Conservation (phyloP, 2,888 invertebrate genomes). For the Ectropis crepuscularia region DNA sequence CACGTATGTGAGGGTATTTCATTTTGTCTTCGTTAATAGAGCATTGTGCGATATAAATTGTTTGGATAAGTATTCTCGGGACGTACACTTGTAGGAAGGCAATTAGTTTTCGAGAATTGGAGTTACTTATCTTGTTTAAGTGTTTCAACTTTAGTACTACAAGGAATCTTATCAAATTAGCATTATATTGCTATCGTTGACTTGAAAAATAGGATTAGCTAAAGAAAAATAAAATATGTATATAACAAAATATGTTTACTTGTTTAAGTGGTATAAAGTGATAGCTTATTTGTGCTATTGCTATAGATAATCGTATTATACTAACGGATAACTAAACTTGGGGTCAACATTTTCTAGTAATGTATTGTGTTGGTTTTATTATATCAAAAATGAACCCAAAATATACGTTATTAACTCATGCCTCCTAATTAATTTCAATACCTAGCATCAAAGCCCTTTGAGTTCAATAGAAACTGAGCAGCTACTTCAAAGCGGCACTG, state of each 20-base stretch:
- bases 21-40: slow-evolving; percentile 35
- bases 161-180: no score
- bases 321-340: no score
- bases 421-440: slow-evolving; percentile 26
- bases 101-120: slow-evolving; percentile 11
- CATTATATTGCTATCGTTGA: no score
- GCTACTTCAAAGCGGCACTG: slow-evolving; percentile 21
- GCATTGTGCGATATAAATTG: slow-evolving; percentile 31
- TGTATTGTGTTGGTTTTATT: no score
- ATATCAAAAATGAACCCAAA: slow-evolving; percentile 14
- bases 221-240: no score
- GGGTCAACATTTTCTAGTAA: no score
- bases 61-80: slow-evolving; percentile 23
- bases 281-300: no score
- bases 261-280: no score
- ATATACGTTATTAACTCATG: slow-evolving; percentile 13
- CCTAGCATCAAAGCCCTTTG: slow-evolving; percentile 27
- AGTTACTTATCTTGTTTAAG: neutral
- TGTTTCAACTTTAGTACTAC: neutral
- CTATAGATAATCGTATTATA: no score
- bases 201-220: no score
- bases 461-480: slow-evolving; percentile 16
- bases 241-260: no score
- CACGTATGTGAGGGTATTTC: slow-evolving; percentile 38
- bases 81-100: slow-evolving; percentile 12